Evolutionary conservation across 1,140 invertebrate species (phyloP), one percentile per base, ranked within the genome.

Genomic region (Lepidurus apus): DNA sequence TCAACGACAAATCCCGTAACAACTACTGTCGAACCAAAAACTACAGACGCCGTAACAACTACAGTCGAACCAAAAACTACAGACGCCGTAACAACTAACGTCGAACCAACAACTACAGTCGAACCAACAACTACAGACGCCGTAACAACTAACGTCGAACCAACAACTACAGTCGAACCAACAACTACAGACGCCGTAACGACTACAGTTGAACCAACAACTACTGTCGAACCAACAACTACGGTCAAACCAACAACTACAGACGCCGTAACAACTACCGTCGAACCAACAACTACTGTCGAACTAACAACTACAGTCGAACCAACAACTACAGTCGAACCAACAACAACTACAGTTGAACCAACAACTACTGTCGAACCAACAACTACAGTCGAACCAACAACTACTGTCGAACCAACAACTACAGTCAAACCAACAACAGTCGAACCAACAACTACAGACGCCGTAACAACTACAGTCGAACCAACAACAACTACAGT

Each of bases 131-230:
- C 42, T 65, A 77, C 42, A 34, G 17, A 44, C 26, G 65, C 43
- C 17, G 42, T 21, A 13, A 43, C 77, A 24, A 10, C 43, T 73
- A 77, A 7, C 74, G 34, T 24, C 17, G n/a, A 78, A 42, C 45
- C 77, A 17, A 65, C 77, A 10, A 65, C 77, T 42, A 78, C 77
- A 10, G 47, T n/a, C 13, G 73, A 73, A 75, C 43, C 74, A 21
- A 78, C 77, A 2, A 53, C 42, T 5, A 76, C 75, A 43, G 75
- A 76, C 13, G 65, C 43, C 0, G 77, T 26, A 13, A n/a, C 34
- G 5, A 78, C 43, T 26, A 65, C 45, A 73, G 73, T 6, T 17
- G n/a, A 44, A 10, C 21, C 77, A 65, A 74, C 77, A 24, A 11
- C 77, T 42, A 73, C 77, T 17, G 26, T 42, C 17, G 47, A 65